A percentile compares a stretch with the other conserved stretches of the same genome.
phyloP scores from a whole-genome alignment of 2,888 invertebrate species.

The Ecliptopera silaceata region DNA sequence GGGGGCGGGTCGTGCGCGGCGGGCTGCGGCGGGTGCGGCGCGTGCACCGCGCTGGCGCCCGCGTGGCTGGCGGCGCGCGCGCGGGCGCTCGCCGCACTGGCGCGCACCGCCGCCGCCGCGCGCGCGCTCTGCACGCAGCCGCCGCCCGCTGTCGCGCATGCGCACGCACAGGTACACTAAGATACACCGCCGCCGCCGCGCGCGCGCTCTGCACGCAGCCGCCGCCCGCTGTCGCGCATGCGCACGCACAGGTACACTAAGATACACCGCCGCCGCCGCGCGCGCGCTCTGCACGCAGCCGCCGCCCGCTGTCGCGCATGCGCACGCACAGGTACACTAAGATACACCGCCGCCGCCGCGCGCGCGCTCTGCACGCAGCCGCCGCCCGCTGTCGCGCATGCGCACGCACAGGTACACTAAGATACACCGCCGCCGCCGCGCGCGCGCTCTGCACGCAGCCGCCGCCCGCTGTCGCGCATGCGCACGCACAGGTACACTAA shows the following conservation, averaged over 20 bases:
- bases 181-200: constrained; percentile 23
- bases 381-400: constrained; percentile 95
- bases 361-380: constrained; percentile 88
- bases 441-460: constrained; percentile 88
- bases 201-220: constrained; percentile 90
- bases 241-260: constrained; percentile 80
- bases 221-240: constrained; percentile 83
- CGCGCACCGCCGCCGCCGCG: constrained; percentile 83
- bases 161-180: constrained; percentile 54
- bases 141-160: constrained; percentile 94
- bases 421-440: constrained; percentile 22
- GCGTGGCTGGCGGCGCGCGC: constrained; percentile 85
- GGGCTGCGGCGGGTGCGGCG: constrained; percentile 44
- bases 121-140: constrained; percentile 93
- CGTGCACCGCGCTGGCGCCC: constrained; percentile 44
- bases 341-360: constrained; percentile 22
- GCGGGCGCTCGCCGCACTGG: constrained; percentile 86
- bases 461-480: constrained; percentile 95
- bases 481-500: constrained; percentile 83
- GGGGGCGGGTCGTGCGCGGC: constrained; percentile 45
- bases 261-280: constrained; percentile 59
- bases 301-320: constrained; percentile 94
- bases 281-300: constrained; percentile 93
- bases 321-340: constrained; percentile 54
- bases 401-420: constrained; percentile 79